phyloP scores from a whole-genome alignment of 2,888 invertebrate genomes.

The Rotaria socialis region DNA sequence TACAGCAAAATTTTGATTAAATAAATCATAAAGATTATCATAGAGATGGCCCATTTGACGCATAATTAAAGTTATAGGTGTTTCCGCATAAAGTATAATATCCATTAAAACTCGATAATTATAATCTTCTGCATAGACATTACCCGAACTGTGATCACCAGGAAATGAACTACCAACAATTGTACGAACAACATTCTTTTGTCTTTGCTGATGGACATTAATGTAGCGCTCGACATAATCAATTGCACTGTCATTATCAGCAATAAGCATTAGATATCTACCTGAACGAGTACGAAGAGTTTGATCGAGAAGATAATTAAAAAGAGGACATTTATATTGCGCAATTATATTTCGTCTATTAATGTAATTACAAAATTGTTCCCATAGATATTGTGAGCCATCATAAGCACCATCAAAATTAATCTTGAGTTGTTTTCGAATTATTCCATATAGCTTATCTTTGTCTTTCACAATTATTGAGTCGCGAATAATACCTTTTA shows the following conservation, averaged over 20 bases:
- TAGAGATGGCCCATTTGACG: neutral
- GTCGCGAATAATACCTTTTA: too few relatives aligned
- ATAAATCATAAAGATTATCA: neutral
- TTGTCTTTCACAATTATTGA: neutral
- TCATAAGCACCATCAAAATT: neutral
- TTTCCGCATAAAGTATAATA: neutral
- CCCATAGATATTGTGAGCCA: neutral
- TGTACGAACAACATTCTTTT: neutral
- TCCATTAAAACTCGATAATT: neutral
- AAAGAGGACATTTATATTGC: neutral
- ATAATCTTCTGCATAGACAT: neutral
- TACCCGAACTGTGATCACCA: neutral
- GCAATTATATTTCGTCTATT: too few relatives aligned
- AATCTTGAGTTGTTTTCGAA: neutral
- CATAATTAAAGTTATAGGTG: neutral
- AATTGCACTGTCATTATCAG: neutral
- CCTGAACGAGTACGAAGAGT: neutral
- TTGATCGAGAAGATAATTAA: neutral
- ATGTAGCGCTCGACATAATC: neutral
- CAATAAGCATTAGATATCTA: neutral
- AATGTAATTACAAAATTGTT: too few relatives aligned
- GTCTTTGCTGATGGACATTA: neutral
- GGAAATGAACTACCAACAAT: neutral
- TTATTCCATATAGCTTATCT: neutral
- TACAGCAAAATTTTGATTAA: neutral